Conservation (phyloP, 1,140 invertebrate species). For the Wasmannia auropunctata region DNA sequence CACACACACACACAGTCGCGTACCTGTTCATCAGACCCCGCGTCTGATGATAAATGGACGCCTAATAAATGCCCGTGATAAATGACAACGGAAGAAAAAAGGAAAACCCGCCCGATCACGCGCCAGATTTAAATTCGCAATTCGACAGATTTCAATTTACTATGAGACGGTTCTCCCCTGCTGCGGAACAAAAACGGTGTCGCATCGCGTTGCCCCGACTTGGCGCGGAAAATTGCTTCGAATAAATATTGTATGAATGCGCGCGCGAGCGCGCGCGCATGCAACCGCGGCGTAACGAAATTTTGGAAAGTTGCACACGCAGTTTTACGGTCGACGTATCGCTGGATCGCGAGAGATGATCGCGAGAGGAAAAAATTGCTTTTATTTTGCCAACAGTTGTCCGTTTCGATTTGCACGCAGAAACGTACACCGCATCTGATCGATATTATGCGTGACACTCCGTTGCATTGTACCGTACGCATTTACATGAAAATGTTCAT, state of each 20-base stretch:
- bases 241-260: conserved; percentile 55
- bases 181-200: not conserved
- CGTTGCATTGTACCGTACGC: conserved; percentile 5
- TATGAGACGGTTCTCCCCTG: conserved; percentile 64
- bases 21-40: conserved; percentile 50
- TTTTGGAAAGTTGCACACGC: conserved; percentile 27
- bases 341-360: not conserved
- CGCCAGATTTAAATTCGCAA: conserved; percentile 64
- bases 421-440: conserved; percentile 23
- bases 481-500: conserved; percentile 54
- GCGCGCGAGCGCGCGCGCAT: not conserved
- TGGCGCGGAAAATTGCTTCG: conserved; percentile 45
- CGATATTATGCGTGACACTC: conserved; percentile 46
- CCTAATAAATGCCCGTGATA: conserved; percentile 70
- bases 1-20: not conserved
- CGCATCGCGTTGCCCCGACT: conserved; percentile 24
- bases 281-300: conserved; percentile 14
- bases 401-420: conserved; percentile 26
- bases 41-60: conserved; percentile 63
- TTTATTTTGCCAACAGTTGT: conserved; percentile 49
- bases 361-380: conserved; percentile 15
- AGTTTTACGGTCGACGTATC: conserved; percentile 25
- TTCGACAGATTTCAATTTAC: conserved; percentile 70
- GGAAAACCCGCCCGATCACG: conserved; percentile 54
- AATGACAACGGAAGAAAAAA: conserved; percentile 46